Conservation (phyloP, 2,888 invertebrate species). For the Cyclophora punctaria region DNA sequence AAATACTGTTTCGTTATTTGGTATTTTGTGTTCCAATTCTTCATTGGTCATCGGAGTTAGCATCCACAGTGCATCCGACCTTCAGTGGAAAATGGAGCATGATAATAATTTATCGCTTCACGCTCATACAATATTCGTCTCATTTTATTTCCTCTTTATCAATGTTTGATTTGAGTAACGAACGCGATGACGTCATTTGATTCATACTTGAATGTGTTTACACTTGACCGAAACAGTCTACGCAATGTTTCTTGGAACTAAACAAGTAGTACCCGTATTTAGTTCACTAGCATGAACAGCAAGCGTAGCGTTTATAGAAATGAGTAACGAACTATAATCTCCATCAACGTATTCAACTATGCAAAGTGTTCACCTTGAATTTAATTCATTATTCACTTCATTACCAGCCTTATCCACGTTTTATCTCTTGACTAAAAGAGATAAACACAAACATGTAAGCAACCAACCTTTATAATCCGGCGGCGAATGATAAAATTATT, state of each 20-base stretch:
- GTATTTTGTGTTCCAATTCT: conserved; percentile 39
- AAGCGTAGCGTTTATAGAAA: conserved; percentile 8
- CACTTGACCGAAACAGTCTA: conserved; percentile 21
- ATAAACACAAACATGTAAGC: conserved; percentile 2
- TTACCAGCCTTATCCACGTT: conserved; percentile 11
- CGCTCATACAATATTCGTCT: conserved; percentile 13
- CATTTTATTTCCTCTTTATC: conserved; percentile 9
- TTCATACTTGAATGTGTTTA: conserved; percentile 22
- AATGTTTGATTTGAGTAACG: conserved; percentile 9
- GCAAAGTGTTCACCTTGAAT: conserved; percentile 28
- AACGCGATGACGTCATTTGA: conserved; percentile 22
- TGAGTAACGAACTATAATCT: conserved; percentile 9
- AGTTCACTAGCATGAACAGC: conserved; percentile 17
- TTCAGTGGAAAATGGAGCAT: conserved; percentile 37
- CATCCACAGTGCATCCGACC: conserved; percentile 42
- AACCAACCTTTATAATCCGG: conserved; percentile 47
- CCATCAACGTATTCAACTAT: conserved; percentile 8
- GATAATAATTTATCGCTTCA: conserved; percentile 24
- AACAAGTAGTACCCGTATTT: conserved; percentile 12
- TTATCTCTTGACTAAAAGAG: conserved; percentile 13
- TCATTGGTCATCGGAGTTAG: conserved; percentile 42
- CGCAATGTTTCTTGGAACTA: conserved; percentile 13
- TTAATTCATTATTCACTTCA: conserved; percentile 20
- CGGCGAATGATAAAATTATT: conserved; percentile 29
- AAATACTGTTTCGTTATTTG: conserved; percentile 45